Evolutionary conservation across 2,888 invertebrate genomes (phyloP), one percentile per base, ranked within the genome.

Genomic region (Archips crataeganus): DNA sequence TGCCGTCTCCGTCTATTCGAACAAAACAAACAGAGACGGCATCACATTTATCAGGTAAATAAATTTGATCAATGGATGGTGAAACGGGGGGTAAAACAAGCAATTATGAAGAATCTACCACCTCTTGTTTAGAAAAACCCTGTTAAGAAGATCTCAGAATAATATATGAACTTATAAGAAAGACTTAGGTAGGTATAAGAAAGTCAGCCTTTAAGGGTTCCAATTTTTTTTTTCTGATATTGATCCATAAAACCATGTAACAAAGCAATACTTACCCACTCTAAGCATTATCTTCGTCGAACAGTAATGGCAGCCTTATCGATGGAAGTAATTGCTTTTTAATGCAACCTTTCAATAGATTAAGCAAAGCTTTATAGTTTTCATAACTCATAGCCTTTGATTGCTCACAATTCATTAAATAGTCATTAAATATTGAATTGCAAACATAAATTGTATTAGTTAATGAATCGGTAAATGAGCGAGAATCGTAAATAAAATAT

Each of bases 341-440:
- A 36, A 60, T 57, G 2, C 32, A 32, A 57, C 23, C 57, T 32
- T 57, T 57, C 32, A 54, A 15, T 15, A 23, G 8, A 54, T 23
- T 54, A 54, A 57, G 57, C 32, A 57, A 32, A 4, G 23, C 1
- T 57, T 57, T 57, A 57, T 11, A 57, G 10, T 60, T 36, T 59
- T 34, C 13, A n/a, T 60, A 8, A n/a, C 60, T 9, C 36, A n/a
- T 32, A 23, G 11, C n/a, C n/a, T n/a, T 6, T 32, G 36, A 60
- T 60, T 60, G 60, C 60, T 36, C 60, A n/a, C 13, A 57, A 57
- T 57, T 54, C 23, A 54, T 54, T 36, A 60, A 60, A 60, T 36
- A 54, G 11, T 59, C 5, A 23, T 59, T 32, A 34, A 57, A 59
- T 34, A 23, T 59, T 32, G 11, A 57, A 59, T 34, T 59, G 11